Conservation (phyloP, 2,113 vertebrate species). For the Oryzias woworae region DNA sequence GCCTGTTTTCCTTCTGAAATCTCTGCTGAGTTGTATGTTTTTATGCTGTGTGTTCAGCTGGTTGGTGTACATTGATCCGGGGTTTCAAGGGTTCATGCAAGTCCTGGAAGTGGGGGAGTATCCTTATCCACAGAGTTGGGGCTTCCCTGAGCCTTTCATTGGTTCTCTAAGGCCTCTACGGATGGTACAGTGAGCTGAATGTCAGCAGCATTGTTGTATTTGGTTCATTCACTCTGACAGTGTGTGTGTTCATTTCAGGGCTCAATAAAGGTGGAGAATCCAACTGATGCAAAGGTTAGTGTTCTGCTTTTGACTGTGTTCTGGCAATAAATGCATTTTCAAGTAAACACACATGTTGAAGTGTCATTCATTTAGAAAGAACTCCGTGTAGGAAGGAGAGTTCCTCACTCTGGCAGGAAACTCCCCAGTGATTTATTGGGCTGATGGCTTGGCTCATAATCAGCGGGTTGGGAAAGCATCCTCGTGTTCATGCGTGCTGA, state of each 20-base stretch:
- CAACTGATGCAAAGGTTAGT: constrained; percentile 87
- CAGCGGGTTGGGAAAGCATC: background rate
- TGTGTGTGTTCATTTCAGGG: constrained; percentile 77
- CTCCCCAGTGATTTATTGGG: background rate
- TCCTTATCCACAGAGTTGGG: constrained; percentile 87
- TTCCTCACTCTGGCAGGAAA: background rate
- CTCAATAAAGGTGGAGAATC: constrained; percentile 87
- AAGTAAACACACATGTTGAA: background rate
- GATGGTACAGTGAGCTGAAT: constrained; percentile 78
- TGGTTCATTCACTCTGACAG: constrained; percentile 1
- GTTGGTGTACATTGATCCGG: constrained; percentile 90
- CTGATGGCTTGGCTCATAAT: constrained; percentile 1
- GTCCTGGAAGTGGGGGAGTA: constrained; percentile 91
- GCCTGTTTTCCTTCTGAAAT: background rate
- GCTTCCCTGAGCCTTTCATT: constrained; percentile 85
- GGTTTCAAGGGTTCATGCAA: constrained; percentile 84
- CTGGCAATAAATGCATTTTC: background rate
- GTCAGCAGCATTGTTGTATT: background rate
- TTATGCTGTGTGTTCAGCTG: constrained; percentile 77
- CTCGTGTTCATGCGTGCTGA: background rate
- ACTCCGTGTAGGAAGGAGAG: no score
- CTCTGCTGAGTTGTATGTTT: background rate
- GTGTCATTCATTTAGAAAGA: background rate
- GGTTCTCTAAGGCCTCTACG: constrained; percentile 89
- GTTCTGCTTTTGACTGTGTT: constrained; percentile 11